Conservation (phyloP, 2,888 invertebrate species). For the Ormyrus thymus region DNA sequence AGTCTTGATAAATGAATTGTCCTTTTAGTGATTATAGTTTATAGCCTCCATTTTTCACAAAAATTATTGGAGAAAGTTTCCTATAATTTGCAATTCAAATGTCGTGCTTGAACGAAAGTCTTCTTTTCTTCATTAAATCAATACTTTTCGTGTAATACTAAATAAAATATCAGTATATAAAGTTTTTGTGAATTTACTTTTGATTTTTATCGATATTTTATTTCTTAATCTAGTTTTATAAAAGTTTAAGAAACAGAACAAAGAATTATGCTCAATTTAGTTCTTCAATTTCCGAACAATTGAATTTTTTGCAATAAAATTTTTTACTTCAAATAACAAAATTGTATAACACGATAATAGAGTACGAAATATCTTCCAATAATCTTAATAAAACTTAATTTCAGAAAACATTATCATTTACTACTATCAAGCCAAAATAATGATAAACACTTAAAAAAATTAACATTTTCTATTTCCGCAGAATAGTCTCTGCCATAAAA, state of each 20-base stretch:
- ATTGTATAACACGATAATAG: constrained; percentile 16
- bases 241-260: too few relatives aligned
- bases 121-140: not conserved
- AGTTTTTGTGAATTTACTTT: not conserved
- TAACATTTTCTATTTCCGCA: not conserved
- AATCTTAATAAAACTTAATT: not conserved
- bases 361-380: constrained; percentile 24
- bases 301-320: too few relatives aligned
- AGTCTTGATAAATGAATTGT: constrained; percentile 65
- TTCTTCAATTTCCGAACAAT: too few relatives aligned
- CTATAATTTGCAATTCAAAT: constrained; percentile 15
- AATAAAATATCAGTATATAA: not conserved
- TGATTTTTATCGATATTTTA: not conserved
- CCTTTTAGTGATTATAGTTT: constrained; percentile 4
- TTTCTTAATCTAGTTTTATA: not conserved
- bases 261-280: too few relatives aligned
- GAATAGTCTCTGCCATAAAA: constrained; percentile 10
- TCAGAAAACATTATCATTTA: too few relatives aligned
- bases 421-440: too few relatives aligned
- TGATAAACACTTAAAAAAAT: too few relatives aligned
- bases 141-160: not conserved
- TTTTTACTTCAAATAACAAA: not conserved
- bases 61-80: constrained; percentile 17
- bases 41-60: constrained; percentile 1
- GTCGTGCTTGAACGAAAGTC: not conserved